Base-by-base conservation (phyloP, 2,888 invertebrate genomes). In the Leptinotarsa peninsularis region DNA sequence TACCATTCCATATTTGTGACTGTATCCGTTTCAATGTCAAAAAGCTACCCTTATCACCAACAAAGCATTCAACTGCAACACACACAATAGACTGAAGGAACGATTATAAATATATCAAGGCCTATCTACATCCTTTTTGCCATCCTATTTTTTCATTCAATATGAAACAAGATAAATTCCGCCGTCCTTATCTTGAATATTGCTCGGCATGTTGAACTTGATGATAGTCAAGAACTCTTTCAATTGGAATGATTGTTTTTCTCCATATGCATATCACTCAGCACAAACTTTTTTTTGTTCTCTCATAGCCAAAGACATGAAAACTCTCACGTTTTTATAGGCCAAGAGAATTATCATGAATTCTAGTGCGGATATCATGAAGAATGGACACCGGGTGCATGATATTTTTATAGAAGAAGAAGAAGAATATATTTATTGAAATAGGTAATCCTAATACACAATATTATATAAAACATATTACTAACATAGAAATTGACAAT, bases 41-140 rank as follows among this genome's bases (percentile, higher is more conserved):
- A 23, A n/a, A 50, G 7, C 56, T 27, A 69, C 43, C 69, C 56
- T 69, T 56, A 69, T 69, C 70, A 70, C 18, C 23, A 49, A n/a
- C 33, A 49, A 70, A n/a, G 70, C 49, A 70, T 58, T 58, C 70
- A 54, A 49, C 58, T 49, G 49, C 23, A 58, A 49, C 58, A 49
- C 21, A 49, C 58, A 70, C 58, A 33, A 54, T 14, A 69, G 69
- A 58, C 18, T 70, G 49, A 49, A 33, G 56, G 43, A 58, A 58
- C 58, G 58, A 70, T 49, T 49, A 49, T 70, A 70, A 60, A 69
- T 49, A 58, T 58, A 58, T 23, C 58, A 33, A 17, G 33, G 58
- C 58, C 54, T 70, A 63, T 63, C 63, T 43, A 60, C 70, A 33
- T 58, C 70, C 70, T 70, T 49, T 69, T 56, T 27, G 33, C n/a